These are phyloP conservation scores for Lycodopsis pacificus DNA, from an alignment of 2,797 vertebrate species.

Conservation along the genomic window DNA sequence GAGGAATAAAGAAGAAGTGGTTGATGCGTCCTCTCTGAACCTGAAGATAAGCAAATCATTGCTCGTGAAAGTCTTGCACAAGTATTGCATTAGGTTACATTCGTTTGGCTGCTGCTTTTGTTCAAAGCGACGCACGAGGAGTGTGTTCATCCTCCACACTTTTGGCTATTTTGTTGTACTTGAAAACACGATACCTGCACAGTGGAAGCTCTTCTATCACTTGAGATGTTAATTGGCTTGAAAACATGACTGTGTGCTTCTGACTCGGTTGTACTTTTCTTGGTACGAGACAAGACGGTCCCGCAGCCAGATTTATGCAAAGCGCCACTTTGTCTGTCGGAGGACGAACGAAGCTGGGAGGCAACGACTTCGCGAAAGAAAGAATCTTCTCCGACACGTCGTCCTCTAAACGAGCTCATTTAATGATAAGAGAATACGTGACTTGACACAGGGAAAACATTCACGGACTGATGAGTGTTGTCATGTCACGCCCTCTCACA, in stretches of 20 bases:
- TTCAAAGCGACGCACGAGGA: not conserved
- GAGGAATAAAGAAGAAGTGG: conserved; percentile 33
- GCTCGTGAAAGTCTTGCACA: conserved; percentile 3
- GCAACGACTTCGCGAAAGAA: conserved; percentile 18
- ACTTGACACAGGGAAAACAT: conserved; percentile 14
- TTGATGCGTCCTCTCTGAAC: conserved; percentile 32
- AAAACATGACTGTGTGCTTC: conserved; percentile 23
- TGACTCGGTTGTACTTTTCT: conserved; percentile 18
- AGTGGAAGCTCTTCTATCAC: not conserved
- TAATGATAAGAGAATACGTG: conserved; percentile 40
- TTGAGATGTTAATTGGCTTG: conserved; percentile 16
- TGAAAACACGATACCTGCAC: not conserved
- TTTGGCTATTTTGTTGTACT: not conserved
- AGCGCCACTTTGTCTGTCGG: conserved; percentile 29
- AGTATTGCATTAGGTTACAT: conserved; percentile 3
- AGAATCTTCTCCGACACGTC: conserved; percentile 20
- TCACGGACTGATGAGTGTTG: not conserved
- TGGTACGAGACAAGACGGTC: not conserved
- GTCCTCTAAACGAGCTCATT: conserved; percentile 22
- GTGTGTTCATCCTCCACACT: not conserved
- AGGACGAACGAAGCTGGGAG: conserved; percentile 22
- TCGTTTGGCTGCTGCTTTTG: not conserved
- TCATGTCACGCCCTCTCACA: not conserved
- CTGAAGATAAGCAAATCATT: conserved; percentile 42
- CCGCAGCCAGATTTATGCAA: conserved; percentile 23